Base-by-base conservation (phyloP, 2,888 invertebrate species). In the Eumerus sabulonum region DNA sequence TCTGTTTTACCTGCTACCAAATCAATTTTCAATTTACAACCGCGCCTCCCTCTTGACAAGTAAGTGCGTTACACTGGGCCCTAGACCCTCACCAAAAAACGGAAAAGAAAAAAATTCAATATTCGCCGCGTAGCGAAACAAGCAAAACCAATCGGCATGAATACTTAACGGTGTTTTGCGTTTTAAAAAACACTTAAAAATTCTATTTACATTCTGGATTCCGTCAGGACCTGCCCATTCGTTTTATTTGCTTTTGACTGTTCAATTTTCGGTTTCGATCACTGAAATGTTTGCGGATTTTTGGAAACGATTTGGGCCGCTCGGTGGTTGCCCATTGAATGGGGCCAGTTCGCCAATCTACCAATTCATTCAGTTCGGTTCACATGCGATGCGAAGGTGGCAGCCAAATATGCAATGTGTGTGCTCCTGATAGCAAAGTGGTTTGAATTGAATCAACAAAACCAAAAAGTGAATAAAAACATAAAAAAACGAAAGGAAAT, bases 211-310 rank as follows among this genome's bases (percentile, higher is more conserved):
- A 68, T 79, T 68, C 79, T 59, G 48, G 74, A 68, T 79, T 68
- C 79, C 53, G 48, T 16, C 45, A 40, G 12, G n/a, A 11, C 48
- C 27, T 18, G 11, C 16, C 3, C 9, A 1, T n/a, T 36, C 18
- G 38, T 70, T 40, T n/a, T 74, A 66, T 79, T 74, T 79, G 79
- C 64, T 79, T 74, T 70, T 64, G 73, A 64, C 73, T 74, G 79
- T 79, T 74, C 79, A 70, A 79, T 79, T 79, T 79, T 79, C 64
- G 79, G 74, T 79, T 79, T 79, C 79, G 79, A 79, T 74, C 79
- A 70, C 68, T 64, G 68, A 79, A 79, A 74, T 79, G 74, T 74
- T 79, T 79, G 79, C 68, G 70, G 68, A 79, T 79, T 79, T 79
- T 70, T 56, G 74, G 74, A 50, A 79, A 73, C 67, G 67, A 70